Percentiles rank a stretch among this genome's conserved stretches.
Evolutionary conservation across 1,140 invertebrate species (phyloP).

Genomic region (Listronotus bonariensis): DNA sequence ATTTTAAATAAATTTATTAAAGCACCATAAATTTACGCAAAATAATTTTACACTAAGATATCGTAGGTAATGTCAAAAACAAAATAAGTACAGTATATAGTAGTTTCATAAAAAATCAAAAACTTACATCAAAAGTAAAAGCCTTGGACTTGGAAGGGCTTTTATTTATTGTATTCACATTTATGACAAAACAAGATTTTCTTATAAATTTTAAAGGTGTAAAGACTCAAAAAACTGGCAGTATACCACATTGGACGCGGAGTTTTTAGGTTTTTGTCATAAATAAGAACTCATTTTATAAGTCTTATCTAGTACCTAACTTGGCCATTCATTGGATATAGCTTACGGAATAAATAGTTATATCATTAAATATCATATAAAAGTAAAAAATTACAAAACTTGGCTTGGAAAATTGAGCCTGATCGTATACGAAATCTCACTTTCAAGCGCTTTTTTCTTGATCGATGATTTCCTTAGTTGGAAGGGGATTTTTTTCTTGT

Average conservation of each 20-base stretch:
- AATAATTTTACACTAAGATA: slow-evolving; percentile 40
- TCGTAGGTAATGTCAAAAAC: slow-evolving; percentile 22
- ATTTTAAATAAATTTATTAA: slow-evolving; percentile 44
- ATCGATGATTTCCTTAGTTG: slow-evolving; percentile 75
- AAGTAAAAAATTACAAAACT: slow-evolving; percentile 52
- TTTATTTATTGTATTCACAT: slow-evolving; percentile 11
- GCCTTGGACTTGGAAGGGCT: slow-evolving; percentile 11
- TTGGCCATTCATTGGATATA: slow-evolving; percentile 21
- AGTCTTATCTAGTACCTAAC: slow-evolving; percentile 12
- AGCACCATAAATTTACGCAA: slow-evolving; percentile 51
- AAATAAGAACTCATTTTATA: slow-evolving; percentile 26
- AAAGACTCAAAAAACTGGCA: too few species aligned
- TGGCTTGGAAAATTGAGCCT: slow-evolving; percentile 36
- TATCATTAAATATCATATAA: slow-evolving; percentile 46
- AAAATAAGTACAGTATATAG: slow-evolving; percentile 36
- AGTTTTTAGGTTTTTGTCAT: slow-evolving; percentile 2
- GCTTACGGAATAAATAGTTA: slow-evolving; percentile 46
- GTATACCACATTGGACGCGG: background rate
- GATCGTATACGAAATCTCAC: background rate
- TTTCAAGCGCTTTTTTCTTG: slow-evolving; percentile 65
- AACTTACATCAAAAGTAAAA: slow-evolving; percentile 5
- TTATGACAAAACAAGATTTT: slow-evolving; percentile 35
- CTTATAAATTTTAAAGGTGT: background rate
- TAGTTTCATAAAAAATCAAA: slow-evolving; percentile 17
- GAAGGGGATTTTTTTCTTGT: slow-evolving; percentile 86